Base-by-base conservation (phyloP, 2,888 invertebrate species). In the Cephus spinipes region DNA sequence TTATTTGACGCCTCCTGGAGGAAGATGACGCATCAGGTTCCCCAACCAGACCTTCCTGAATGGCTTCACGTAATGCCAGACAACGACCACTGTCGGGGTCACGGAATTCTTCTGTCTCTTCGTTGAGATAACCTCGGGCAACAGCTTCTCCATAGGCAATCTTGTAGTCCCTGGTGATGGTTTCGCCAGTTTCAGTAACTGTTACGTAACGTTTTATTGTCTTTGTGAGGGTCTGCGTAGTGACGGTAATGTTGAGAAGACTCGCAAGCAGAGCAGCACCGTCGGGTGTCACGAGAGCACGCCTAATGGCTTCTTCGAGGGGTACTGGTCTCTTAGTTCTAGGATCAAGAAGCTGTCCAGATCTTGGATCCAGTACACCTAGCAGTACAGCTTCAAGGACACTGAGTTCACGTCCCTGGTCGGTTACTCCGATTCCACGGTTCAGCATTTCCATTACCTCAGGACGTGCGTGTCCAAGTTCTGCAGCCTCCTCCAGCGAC, bases 351-450 rank as follows among this genome's bases (percentile, higher is more conserved):
- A 98, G 94, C 91, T 97, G 95, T 12, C 98, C 98, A 35, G 96
- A 96, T 91, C 95, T 95, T 0, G 98, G 97, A 90, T 99, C 98
- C 77, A 99, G 94, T 86, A 96, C 94, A 86, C 96, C 96, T 86
- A 95, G 95, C 85, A 97, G 95, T 80, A 98, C 98, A 31, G 98
- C 96, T 90, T 98, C 97, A 84, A 98, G 92, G n/a, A 97, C 96
- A 77, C 94, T 95, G 68, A 98, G 92, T 92, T 98, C 97, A 80
- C 93, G 94, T 30, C 95, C 95, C 81, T 95, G 94, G 89, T 95
- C 95, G 84, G 94, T 94, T 78, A 98, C 94, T 75, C 98, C 98
- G 87, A 98, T 95, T 84, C 95, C 95, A 76, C 96, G 94, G 89
- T 94, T 95, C 85, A 98, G 94, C 95, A 97, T 96, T 92, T 97